A percentile compares a stretch with the other conserved stretches of the same genome.
Evolutionary conservation across 2,888 invertebrate species (phyloP).

Genomic region (Smittia sp.): DNA sequence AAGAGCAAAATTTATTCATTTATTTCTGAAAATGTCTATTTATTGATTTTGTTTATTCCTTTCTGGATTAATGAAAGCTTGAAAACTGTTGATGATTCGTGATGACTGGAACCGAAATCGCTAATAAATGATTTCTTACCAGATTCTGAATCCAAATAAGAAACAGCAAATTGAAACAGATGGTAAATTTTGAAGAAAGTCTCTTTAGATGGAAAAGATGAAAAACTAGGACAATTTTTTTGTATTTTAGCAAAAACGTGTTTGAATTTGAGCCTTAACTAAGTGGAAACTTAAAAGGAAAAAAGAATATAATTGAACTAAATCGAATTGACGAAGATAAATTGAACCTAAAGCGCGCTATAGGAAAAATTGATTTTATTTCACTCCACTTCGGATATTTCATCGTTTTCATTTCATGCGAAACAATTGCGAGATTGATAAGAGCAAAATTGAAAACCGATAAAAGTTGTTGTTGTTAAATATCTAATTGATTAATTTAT

Average conservation of each 20-base stretch:
- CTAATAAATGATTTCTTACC: not conserved
- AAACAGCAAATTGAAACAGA: not conserved
- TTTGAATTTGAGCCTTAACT: slow-evolving; percentile 38
- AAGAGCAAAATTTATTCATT: slow-evolving; percentile 20
- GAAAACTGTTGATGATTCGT: not conserved
- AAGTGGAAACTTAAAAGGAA: slow-evolving; percentile 15
- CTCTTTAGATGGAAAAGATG: slow-evolving; percentile 21
- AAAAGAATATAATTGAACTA: slow-evolving; percentile 20
- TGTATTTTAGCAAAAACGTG: slow-evolving; percentile 7
- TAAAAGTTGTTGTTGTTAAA: slow-evolving; percentile 41
- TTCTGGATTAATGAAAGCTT: not conserved
- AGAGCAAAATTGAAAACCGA: slow-evolving; percentile 38
- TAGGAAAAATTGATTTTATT: slow-evolving; percentile 28
- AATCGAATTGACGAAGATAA: slow-evolving; percentile 36
- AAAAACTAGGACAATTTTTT: slow-evolving; percentile 30
- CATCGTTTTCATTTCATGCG: not conserved
- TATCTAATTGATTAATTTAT: slow-evolving; percentile 41
- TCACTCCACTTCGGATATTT: not conserved
- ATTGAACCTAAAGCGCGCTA: slow-evolving; percentile 25
- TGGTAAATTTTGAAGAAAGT: not conserved
- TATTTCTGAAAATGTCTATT: not conserved
- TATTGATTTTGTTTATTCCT: not conserved
- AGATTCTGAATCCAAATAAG: not conserved
- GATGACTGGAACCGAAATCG: not conserved
- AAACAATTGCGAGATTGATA: slow-evolving; percentile 20